Percentiles rank a stretch among this genome's conserved stretches.
phyloP scores from a whole-genome alignment of 2,888 invertebrate genomes.

The Drosophila diplacantha region DNA sequence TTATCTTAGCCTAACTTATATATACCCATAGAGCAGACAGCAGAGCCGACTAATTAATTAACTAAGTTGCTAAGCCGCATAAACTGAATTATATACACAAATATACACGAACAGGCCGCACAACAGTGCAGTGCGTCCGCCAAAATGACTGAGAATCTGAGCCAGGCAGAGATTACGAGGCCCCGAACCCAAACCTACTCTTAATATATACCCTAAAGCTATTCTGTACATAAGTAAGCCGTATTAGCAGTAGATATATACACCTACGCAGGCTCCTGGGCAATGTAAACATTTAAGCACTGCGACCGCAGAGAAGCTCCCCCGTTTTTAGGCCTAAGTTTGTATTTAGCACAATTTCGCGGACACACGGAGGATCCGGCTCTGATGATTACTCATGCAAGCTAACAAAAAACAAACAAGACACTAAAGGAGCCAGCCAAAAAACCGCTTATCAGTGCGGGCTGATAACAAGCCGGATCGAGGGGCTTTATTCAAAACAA shows the following conservation, averaged over 20 bases:
- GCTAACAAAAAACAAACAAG: not conserved
- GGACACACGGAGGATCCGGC: not conserved
- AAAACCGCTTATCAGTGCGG: constrained; percentile 15
- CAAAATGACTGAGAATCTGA: constrained; percentile 6
- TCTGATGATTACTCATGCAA: constrained; percentile 9
- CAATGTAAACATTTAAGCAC: constrained; percentile 17
- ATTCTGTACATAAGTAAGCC: constrained; percentile 6
- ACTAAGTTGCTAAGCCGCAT: constrained; percentile 5
- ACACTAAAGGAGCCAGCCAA: constrained; percentile 5
- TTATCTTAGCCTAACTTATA: constrained; percentile 12
- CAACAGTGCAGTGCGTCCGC: constrained; percentile 2
- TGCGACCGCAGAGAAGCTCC: constrained; percentile 12
- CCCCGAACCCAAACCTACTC: not conserved
- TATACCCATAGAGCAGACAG: constrained; percentile 1
- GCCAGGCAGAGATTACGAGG: not conserved
- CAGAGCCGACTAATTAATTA: constrained; percentile 11
- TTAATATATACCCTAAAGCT: not conserved
- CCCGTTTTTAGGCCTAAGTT: constrained; percentile 38
- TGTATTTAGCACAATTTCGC: constrained; percentile 59
- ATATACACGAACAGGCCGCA: constrained; percentile 1
- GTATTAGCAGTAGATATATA: constrained; percentile 3
- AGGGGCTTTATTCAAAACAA: constrained; percentile 16
- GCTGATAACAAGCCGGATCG: constrained; percentile 6
- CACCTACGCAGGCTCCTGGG: constrained; percentile 1
- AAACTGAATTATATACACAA: not conserved